Base-by-base conservation (phyloP, 2,113 vertebrate species). In the Struthio camelus region DNA sequence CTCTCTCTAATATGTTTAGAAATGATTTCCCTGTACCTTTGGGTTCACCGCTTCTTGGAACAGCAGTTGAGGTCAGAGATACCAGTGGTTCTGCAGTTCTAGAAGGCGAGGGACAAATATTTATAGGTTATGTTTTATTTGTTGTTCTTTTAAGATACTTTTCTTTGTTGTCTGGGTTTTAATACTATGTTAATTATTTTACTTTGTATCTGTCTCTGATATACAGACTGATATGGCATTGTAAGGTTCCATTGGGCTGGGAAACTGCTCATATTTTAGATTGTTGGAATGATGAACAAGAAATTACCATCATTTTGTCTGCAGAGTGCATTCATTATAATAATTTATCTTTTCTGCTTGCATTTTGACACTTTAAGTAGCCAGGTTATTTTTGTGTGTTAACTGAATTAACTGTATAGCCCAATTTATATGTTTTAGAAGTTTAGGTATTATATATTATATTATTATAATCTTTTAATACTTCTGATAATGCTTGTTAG, bases 101-200 rank as follows among this genome's bases (percentile, higher is more conserved):
- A 34, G 98, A 99, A 97, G 99, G 99, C 18, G 98, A 98, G 93
- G 99, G 99, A 80, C 99, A 99, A 97, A 78, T 99, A 85, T 99
- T 99, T 94, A 98, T 99, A 98, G 99, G 99, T 99, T 94, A 87
- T 94, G 96, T 93, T 81, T 30, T 84, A 42, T 91, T 95, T 93
- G 54, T 77, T 58, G 40, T 70, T 92, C 34, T 72, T 94, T 48
- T 80, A 65, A 73, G 46, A 82, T 78, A 36, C 14, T 88, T 22
- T 59, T 72, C 44, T 65, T 61, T 78, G 38, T 32, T 56, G 13
- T 38, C 24, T 89, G n/a, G 36, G 4, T 80, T 92, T 87, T 67
- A 80, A n/a, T 81, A 73, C 59, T 34, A 18, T 2, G 4, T 36
- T 53, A 9, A 17, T 65, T 48, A 12, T 78, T 90, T 73, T 79